A percentile compares a stretch with the other conserved stretches of the same genome.
Conservation (phyloP, 2,797 vertebrate species). For the Melanotaenia parkinsoni region DNA sequence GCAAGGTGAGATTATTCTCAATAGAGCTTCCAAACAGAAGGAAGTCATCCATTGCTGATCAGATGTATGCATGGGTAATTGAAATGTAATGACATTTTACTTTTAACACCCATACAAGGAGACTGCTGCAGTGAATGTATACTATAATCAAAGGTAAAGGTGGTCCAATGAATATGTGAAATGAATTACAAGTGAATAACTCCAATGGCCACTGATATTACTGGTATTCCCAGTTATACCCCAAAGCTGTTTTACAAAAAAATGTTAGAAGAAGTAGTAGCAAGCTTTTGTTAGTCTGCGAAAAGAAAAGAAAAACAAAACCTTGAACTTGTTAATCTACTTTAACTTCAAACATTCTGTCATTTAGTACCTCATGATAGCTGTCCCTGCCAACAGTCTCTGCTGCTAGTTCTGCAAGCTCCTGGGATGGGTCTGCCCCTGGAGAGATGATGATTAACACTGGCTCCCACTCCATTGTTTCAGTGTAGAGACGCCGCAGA, state of each 20-base stretch:
- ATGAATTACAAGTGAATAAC: conserved; percentile 5
- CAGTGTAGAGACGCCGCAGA: conserved; percentile 89
- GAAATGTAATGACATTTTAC: background rate
- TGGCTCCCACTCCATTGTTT: conserved; percentile 92
- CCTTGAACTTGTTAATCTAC: conserved; percentile 19
- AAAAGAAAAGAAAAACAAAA: background rate
- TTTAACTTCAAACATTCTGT: conserved; percentile 17
- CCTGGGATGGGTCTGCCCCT: conserved; percentile 97
- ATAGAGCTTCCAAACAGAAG: conserved; percentile 4
- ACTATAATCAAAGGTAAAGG: background rate
- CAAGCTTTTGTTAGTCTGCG: conserved; percentile 15
- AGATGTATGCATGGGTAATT: conserved; percentile 1
- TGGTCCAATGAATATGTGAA: background rate
- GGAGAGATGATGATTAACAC: conserved; percentile 96
- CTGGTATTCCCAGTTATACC: background rate
- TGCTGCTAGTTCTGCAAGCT: conserved; percentile 92
- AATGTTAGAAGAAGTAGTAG: background rate
- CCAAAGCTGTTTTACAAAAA: conserved; percentile 23
- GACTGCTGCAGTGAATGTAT: background rate
- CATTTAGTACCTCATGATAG: conserved; percentile 89
- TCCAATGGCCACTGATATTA: background rate
- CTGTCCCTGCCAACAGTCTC: conserved; percentile 86
- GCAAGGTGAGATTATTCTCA: conserved; percentile 19
- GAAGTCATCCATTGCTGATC: background rate
- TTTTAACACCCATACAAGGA: background rate